phyloP scores from a whole-genome alignment of 2,888 invertebrate genomes.

The Pristionchus maxplancki region DNA sequence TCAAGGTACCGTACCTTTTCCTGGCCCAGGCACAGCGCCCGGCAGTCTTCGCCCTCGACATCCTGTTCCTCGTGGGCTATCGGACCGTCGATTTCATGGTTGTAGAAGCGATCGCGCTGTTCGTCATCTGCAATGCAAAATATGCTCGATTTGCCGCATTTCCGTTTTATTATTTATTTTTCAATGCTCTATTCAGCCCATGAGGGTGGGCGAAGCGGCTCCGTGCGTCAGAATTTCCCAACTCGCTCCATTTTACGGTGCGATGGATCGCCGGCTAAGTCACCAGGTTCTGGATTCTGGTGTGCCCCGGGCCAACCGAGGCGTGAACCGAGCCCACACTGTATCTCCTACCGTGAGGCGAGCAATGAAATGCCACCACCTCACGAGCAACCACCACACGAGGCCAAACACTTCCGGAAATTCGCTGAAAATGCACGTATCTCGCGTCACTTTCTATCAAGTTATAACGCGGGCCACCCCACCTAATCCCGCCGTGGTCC shows the following conservation, averaged over 20 bases:
- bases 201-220: neutral
- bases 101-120: constrained; percentile 59
- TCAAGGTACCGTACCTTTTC: constrained; percentile 41
- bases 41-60: constrained; percentile 59
- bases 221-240: neutral
- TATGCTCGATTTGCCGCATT: neutral
- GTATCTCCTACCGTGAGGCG: neutral
- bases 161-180: neutral
- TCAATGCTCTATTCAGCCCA: neutral
- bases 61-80: constrained; percentile 54
- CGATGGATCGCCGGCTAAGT: neutral
- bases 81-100: constrained; percentile 59
- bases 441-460: constrained; percentile 15
- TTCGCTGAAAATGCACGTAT: neutral
- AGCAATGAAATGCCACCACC: neutral
- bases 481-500: neutral
- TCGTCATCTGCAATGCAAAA: constrained; percentile 58
- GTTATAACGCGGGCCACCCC: neutral
- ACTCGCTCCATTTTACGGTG: neutral
- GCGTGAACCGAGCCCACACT: neutral
- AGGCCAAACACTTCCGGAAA: constrained; percentile 21
- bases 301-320: neutral
- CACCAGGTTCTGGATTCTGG: neutral
- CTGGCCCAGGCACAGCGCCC: constrained; percentile 38
- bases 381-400: neutral